A percentile compares a stretch with the other conserved stretches of the same genome.
Conservation (phyloP, 2,113 vertebrate species). For the Sakesphorus luctuosus region DNA sequence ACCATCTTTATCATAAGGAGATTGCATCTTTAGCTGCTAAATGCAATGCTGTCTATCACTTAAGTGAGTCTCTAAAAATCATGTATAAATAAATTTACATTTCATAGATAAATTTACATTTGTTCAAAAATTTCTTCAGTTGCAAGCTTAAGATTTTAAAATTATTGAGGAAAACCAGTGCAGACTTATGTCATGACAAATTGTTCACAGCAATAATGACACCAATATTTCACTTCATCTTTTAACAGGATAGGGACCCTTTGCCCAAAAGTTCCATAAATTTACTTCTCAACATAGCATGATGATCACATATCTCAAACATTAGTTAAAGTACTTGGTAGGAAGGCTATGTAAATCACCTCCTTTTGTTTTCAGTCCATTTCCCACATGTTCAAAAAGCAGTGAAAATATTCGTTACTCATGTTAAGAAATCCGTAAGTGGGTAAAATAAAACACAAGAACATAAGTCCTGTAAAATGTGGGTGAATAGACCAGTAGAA, state of each 20-base stretch:
- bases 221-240: conserved; percentile 60
- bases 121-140: background rate
- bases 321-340: background rate
- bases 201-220: conserved; percentile 15
- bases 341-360: conserved; percentile 40
- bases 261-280: conserved; percentile 59
- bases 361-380: conserved; percentile 31
- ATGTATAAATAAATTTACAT: background rate
- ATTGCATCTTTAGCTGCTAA: background rate
- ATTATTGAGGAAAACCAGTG: background rate
- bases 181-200: background rate
- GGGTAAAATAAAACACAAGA: background rate
- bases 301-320: conserved; percentile 26
- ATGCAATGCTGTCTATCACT: background rate
- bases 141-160: background rate
- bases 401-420: background rate
- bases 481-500: background rate
- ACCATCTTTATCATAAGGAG: background rate
- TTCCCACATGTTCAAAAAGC: conserved; percentile 23
- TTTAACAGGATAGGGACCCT: conserved; percentile 46
- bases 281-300: conserved; percentile 9
- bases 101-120: background rate
- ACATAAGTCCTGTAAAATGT: background rate
- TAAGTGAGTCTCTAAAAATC: background rate
- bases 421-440: background rate